Conservation (phyloP, 2,797 vertebrate species). For the Mallotus villosus region DNA sequence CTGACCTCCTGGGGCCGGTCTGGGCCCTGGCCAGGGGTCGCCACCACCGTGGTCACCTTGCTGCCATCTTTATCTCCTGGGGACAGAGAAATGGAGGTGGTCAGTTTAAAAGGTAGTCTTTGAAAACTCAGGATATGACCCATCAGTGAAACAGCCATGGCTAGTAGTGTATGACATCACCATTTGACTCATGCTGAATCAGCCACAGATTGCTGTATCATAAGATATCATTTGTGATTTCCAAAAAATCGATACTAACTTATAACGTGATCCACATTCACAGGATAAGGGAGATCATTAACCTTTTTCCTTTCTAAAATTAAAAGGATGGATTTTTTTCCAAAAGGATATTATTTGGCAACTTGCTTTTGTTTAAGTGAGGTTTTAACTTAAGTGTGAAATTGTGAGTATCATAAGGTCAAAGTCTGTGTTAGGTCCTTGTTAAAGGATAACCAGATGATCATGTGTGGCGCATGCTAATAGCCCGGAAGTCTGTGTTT, state of each 20-base stretch:
- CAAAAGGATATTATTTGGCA: neutral
- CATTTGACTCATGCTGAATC: too few species aligned
- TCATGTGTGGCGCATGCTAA: constrained; percentile 9
- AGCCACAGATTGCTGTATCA: too few species aligned
- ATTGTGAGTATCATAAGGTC: constrained; percentile 22
- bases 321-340: too few species aligned
- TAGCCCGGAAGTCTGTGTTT: neutral
- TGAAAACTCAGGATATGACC: too few species aligned
- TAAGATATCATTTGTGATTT: too few species aligned
- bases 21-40: constrained; percentile 95
- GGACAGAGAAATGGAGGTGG: constrained; percentile 15
- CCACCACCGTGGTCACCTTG: constrained; percentile 98
- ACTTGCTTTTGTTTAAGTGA: constrained; percentile 29
- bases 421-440: constrained; percentile 48
- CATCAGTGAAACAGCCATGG: too few species aligned
- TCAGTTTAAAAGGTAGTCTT: too few species aligned
- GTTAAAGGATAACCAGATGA: constrained; percentile 35
- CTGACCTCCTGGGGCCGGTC: constrained; percentile 98
- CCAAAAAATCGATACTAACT: too few species aligned
- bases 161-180: too few species aligned
- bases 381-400: constrained; percentile 7
- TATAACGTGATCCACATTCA: too few species aligned
- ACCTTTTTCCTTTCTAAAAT: too few species aligned
- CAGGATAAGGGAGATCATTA: too few species aligned
- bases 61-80: constrained; percentile 97